These are phyloP conservation scores for Tenebrio molitor DNA, from an alignment of 1,140 invertebrate genomes.

Conservation along the genomic window DNA sequence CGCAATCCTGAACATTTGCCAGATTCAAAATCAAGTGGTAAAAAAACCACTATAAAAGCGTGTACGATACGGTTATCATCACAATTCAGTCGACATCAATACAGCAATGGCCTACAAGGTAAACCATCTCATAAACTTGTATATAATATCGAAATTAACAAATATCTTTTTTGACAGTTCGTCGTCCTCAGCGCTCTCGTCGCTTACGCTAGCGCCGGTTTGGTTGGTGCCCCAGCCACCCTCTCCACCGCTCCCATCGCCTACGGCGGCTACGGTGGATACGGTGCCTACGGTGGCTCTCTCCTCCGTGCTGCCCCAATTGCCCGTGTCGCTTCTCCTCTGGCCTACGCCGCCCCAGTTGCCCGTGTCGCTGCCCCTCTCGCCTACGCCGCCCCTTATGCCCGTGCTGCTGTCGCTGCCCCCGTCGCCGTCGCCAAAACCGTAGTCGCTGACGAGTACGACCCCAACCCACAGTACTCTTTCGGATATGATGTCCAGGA, in stretches of 20 bases:
- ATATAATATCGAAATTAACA: neutral
- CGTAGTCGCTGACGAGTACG: slow-evolving; percentile 51
- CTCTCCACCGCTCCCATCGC: slow-evolving; percentile 52
- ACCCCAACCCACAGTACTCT: slow-evolving; percentile 70
- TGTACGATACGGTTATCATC: slow-evolving; percentile 13
- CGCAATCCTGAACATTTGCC: slow-evolving; percentile 13
- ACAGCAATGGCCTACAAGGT: slow-evolving; percentile 49
- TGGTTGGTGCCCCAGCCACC: slow-evolving; percentile 56
- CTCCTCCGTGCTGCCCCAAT: slow-evolving; percentile 57
- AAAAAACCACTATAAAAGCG: slow-evolving; percentile 41
- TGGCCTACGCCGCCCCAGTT: slow-evolving; percentile 61
- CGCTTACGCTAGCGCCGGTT: slow-evolving; percentile 57
- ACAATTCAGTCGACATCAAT: slow-evolving; percentile 32
- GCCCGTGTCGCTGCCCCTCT: slow-evolving; percentile 53
- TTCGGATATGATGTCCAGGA: slow-evolving; percentile 69
- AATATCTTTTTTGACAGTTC: slow-evolving; percentile 42
- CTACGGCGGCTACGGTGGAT: slow-evolving; percentile 54
- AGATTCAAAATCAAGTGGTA: slow-evolving; percentile 17
- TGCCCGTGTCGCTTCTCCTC: slow-evolving; percentile 56
- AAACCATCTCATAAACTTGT: neutral
- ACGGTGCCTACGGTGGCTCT: too few relatives aligned
- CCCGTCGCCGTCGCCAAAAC: slow-evolving; percentile 58
- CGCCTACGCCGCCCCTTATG: slow-evolving; percentile 57
- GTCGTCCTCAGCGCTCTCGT: slow-evolving; percentile 45
- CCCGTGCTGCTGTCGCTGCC: slow-evolving; percentile 66